Evolutionary conservation across 2,797 vertebrate species (phyloP).

Genomic region (Eulemur mongoz): DNA sequence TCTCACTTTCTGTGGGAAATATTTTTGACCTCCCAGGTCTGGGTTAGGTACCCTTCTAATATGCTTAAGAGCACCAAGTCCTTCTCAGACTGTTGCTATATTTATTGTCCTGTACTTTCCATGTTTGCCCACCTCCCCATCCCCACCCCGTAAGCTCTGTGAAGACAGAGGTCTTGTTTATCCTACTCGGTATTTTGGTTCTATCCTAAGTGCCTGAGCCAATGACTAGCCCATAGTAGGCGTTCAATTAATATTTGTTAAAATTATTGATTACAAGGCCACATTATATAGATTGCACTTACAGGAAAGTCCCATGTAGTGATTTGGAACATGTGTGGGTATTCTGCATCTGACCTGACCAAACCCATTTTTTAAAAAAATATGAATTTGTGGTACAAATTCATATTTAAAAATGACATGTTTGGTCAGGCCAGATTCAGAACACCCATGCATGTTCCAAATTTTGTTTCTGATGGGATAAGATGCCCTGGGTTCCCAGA

Average conservation of each 20-base stretch:
- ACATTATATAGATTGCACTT: background rate
- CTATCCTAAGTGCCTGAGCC: background rate
- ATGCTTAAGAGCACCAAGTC: background rate
- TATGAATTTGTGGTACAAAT: background rate
- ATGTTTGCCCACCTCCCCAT: background rate
- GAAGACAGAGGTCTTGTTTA: background rate
- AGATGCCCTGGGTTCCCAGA: background rate
- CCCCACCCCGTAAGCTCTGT: background rate
- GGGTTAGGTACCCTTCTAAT: background rate
- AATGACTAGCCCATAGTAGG: background rate
- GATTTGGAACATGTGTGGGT: background rate
- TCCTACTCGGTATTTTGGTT: background rate
- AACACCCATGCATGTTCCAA: background rate
- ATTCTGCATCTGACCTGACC: background rate
- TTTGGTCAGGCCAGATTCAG: background rate
- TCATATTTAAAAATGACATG: background rate
- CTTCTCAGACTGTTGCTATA: background rate
- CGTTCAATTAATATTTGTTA: background rate
- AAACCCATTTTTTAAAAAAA: background rate
- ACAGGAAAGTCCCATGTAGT: background rate
- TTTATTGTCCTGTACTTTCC: background rate
- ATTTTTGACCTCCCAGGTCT: background rate
- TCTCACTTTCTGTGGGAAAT: background rate
- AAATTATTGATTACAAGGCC: background rate
- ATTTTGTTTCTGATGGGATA: background rate